Conservation (phyloP, 2,888 invertebrate genomes). For the Trilocha varians region DNA sequence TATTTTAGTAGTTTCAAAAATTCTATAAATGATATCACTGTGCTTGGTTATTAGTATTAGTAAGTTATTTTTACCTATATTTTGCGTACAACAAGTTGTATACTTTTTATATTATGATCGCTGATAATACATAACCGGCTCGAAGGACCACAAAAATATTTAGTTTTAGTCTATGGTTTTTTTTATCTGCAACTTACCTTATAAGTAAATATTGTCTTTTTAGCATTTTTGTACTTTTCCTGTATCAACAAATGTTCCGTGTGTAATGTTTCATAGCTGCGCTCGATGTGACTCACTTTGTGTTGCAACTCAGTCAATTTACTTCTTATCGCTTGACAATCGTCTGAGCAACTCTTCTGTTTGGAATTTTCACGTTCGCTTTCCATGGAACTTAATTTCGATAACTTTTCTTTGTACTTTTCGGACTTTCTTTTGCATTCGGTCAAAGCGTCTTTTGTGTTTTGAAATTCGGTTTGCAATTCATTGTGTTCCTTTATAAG, state of each 20-base stretch:
- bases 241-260: constrained; percentile 63
- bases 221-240: constrained; percentile 76
- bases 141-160: background rate
- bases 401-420: constrained; percentile 49
- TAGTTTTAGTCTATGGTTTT: background rate
- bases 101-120: background rate
- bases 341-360: constrained; percentile 39
- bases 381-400: constrained; percentile 46
- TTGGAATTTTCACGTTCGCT: constrained; percentile 56
- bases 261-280: constrained; percentile 41
- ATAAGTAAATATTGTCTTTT: constrained; percentile 76
- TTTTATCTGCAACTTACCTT: constrained; percentile 50
- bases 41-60: too few species aligned
- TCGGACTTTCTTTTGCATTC: constrained; percentile 54
- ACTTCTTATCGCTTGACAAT: constrained; percentile 50
- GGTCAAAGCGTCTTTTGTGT: constrained; percentile 38
- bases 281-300: constrained; percentile 55
- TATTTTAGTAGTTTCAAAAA: too few species aligned
- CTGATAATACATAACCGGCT: background rate
- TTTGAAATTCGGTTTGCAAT: constrained; percentile 46
- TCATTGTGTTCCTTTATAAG: constrained; percentile 59
- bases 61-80: too few species aligned
- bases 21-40: too few species aligned
- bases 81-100: too few species aligned
- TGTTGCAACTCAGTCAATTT: constrained; percentile 55